Evolutionary conservation across 2,888 invertebrate species (phyloP).

Genomic region (Willowsia nigromaculata): DNA sequence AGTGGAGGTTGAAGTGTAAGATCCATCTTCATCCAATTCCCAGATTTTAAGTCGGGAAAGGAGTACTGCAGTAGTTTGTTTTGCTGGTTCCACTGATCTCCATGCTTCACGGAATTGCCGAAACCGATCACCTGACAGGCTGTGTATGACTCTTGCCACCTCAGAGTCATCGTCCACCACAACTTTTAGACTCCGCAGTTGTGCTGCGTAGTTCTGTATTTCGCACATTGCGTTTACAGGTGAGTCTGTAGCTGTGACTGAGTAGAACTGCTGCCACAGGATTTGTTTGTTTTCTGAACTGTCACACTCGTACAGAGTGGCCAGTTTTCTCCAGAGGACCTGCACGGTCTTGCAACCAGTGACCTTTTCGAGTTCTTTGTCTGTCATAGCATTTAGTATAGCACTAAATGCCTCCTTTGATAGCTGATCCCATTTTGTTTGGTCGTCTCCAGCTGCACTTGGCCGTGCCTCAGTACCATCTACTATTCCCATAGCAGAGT

Average conservation of each 20-base stretch:
- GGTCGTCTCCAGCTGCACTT: background rate
- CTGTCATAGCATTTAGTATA: conserved; percentile 54
- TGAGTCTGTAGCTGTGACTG: conserved; percentile 18
- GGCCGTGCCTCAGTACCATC: conserved; percentile 53
- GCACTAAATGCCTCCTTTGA: conserved; percentile 61
- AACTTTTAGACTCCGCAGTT: conserved; percentile 55
- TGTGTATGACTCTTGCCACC: conserved; percentile 63
- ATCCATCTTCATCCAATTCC: conserved; percentile 33
- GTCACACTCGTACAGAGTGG: conserved; percentile 59
- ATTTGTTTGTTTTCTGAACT: conserved; percentile 69
- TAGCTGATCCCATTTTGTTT: conserved; percentile 61
- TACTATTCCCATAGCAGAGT: too few relatives aligned
- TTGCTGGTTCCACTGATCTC: conserved; percentile 51
- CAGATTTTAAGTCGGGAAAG: conserved; percentile 62
- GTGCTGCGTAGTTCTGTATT: conserved; percentile 68
- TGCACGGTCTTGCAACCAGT: conserved; percentile 59
- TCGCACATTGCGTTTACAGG: conserved; percentile 69
- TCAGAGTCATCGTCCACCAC: conserved; percentile 53
- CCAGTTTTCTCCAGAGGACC: conserved; percentile 67
- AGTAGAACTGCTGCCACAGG: conserved; percentile 64
- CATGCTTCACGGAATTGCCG: conserved; percentile 71
- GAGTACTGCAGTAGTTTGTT: conserved; percentile 62
- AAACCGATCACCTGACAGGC: conserved; percentile 58
- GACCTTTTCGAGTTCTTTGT: conserved; percentile 62
- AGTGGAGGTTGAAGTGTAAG: too few relatives aligned